Conservation (phyloP, 1,140 invertebrate species). For the Lepidurus couesii region DNA sequence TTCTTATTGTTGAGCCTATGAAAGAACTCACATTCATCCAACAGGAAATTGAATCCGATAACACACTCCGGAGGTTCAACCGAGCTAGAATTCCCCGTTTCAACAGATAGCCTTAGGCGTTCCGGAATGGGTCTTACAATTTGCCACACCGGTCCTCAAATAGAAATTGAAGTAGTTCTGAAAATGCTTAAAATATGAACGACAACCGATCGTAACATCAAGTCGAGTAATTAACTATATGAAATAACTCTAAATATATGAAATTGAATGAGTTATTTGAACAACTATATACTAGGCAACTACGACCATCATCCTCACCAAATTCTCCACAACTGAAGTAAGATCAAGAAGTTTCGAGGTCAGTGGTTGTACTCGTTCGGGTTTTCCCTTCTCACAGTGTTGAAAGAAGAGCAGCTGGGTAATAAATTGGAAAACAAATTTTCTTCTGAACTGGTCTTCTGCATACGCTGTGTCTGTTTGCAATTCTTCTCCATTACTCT, state of each 20-base stretch:
- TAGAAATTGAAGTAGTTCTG: not conserved
- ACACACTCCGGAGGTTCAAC: not conserved
- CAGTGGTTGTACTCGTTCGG: not conserved
- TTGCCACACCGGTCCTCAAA: not conserved
- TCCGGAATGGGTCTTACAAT: not conserved
- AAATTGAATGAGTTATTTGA: no score
- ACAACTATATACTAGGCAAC: not conserved
- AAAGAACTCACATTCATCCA: not conserved
- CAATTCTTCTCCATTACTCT: no score
- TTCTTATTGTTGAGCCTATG: not conserved
- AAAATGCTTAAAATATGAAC: no score
- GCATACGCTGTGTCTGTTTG: no score
- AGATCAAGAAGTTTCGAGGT: not conserved
- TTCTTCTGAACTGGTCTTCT: no score
- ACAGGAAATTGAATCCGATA: not conserved
- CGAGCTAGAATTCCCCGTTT: not conserved
- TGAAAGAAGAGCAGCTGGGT: not conserved
- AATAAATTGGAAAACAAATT: not conserved
- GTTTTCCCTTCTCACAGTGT: not conserved
- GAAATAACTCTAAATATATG: no score
- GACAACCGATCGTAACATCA: no score
- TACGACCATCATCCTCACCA: not conserved
- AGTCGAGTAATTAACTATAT: no score
- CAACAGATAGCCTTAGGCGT: not conserved
- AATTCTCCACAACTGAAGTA: no score